Evolutionary conservation across 2,888 invertebrate species (phyloP).

Genomic region (Drosophila percnosoma): DNA sequence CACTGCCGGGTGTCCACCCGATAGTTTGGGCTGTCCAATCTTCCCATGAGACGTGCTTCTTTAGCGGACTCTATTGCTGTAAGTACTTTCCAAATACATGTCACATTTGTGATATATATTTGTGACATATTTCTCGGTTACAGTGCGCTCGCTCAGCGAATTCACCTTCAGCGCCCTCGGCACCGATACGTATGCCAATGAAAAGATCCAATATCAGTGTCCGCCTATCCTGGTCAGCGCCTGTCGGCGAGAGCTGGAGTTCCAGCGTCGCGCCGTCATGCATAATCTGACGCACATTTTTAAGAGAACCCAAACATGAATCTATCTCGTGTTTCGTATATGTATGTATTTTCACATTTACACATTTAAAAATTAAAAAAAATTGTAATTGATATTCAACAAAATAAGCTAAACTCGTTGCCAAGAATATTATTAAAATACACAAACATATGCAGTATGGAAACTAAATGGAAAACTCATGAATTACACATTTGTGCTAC

Average conservation of each 20-base stretch:
- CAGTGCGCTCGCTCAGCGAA: conserved; percentile 88
- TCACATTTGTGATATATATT: conserved; percentile 57
- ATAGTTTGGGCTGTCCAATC: conserved; percentile 87
- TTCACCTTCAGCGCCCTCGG: conserved; percentile 86
- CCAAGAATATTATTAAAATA: conserved; percentile 22
- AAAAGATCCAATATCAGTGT: conserved; percentile 87
- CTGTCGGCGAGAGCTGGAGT: conserved; percentile 87
- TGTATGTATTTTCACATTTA: conserved; percentile 37
- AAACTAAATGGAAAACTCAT: conserved; percentile 7
- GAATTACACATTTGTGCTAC: conserved; percentile 4
- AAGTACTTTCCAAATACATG: conserved; percentile 80
- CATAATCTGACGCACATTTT: conserved; percentile 82
- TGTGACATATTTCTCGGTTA: conserved; percentile 62
- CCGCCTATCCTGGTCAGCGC: conserved; percentile 86
- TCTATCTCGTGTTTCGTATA: conserved; percentile 2
- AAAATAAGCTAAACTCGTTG: conserved; percentile 57
- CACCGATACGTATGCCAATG: conserved; percentile 86
- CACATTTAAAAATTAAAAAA: conserved; percentile 31
- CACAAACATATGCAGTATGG: conserved; percentile 1
- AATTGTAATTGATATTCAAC: conserved; percentile 27
- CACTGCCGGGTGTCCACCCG: conserved; percentile 83
- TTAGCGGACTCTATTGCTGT: conserved; percentile 87
- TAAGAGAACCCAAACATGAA: conserved; percentile 22
- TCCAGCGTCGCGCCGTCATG: conserved; percentile 83
- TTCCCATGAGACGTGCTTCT: conserved; percentile 88